A percentile compares a stretch with the other conserved stretches of the same genome.
Evolutionary conservation across 2,113 vertebrate species (phyloP).

Genomic region (Cettia cetti): DNA sequence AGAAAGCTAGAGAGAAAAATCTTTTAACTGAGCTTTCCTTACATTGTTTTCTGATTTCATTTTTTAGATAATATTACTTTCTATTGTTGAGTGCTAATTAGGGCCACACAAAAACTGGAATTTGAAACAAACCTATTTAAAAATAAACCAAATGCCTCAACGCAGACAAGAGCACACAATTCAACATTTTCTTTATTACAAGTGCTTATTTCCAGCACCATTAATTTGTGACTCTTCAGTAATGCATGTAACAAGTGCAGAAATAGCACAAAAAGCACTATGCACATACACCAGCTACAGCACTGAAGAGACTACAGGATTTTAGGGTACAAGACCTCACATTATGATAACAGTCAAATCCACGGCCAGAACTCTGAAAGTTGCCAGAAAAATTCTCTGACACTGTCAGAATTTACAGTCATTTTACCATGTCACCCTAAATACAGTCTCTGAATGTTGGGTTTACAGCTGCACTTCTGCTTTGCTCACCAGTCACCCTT

Average conservation of each 20-base stretch:
- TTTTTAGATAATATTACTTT: not conserved
- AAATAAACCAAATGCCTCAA: not conserved
- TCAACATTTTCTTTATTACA: not conserved
- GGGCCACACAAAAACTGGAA: not conserved
- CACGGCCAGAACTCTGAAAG: not conserved
- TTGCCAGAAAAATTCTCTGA: not conserved
- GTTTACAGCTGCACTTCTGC: not conserved
- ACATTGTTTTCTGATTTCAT: not conserved
- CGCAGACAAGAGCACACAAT: not conserved
- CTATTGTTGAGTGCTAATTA: not conserved
- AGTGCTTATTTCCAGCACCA: not conserved
- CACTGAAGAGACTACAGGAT: not conserved
- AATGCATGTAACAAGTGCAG: not conserved
- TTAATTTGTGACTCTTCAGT: not conserved
- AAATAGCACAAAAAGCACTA: not conserved
- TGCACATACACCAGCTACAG: not conserved
- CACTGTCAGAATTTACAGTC: not conserved
- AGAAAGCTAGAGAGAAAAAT: not conserved
- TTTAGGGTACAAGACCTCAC: not conserved
- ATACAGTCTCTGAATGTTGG: not conserved
- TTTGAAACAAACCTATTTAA: not conserved
- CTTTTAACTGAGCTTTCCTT: not conserved
- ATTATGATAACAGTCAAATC: not conserved
- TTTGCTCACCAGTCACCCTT: not conserved
- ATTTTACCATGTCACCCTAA: not conserved